Evolutionary conservation across 2,113 vertebrate genomes (phyloP), one percentile per base, ranked within the genome.

Genomic region (Solea solea): DNA sequence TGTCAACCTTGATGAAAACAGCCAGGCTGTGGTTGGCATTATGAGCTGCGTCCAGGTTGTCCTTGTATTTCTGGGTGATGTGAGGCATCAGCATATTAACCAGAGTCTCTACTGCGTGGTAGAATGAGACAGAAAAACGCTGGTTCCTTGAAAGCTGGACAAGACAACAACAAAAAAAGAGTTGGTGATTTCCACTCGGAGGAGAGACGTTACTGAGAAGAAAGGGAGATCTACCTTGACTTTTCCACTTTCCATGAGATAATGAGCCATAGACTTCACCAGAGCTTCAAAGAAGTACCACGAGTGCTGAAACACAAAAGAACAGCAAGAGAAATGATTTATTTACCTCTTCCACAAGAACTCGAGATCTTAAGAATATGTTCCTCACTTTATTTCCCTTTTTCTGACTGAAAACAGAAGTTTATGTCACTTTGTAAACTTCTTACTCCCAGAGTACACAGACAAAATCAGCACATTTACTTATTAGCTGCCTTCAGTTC

Each of bases 271-370:
- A 48, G 98, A 99, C 87, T 99, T 99, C 80, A 97, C 95, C 73
- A 99, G 86, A 57, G 95, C 94, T 90, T 99, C 96, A 80, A 99
- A 98, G 93, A 99, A 99, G 93, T 96, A 99, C 98, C 98, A 99
- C 0, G 97, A 99, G 89, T 98, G 95, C 98, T 99, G 86, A 48
- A 93, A 93, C 65, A 80, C 3, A 89, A 74, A 72, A 10, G 5
- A 48, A 48, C 11, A 10, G 44, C 11, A 10, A 45, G 11, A 2
- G 12, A 9, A 48, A 48, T 2, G 9, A 13, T 48, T 34, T 34
- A 34, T 6, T 34, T 34, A 34, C 34, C 34, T 34, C 3, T 34
- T 34, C 34, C 34, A 34, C 34, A 34, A 34, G 5, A 34, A 34
- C 34, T 34, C 5, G 34, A 34, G 3, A 34, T 0, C 34, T 34